Conservation (phyloP, 2,113 vertebrate genomes). For the Corythornis vintsioides region DNA sequence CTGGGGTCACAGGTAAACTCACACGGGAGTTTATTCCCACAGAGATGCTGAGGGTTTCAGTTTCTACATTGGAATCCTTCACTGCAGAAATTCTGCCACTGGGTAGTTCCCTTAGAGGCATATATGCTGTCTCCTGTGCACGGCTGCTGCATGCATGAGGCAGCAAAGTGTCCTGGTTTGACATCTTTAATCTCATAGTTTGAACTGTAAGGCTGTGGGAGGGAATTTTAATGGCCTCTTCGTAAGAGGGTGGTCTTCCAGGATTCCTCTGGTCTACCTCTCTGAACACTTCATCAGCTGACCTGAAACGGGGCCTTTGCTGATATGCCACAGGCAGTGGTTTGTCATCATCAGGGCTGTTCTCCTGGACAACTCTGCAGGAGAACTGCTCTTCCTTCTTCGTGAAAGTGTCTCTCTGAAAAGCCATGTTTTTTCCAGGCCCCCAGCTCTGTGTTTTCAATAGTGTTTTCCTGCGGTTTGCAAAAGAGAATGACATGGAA, state of each 20-base stretch:
- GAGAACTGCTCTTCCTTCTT: conserved; percentile 81
- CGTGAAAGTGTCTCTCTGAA: conserved; percentile 71
- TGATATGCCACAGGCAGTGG: not conserved
- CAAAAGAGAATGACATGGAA: conserved; percentile 82
- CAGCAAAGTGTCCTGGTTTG: conserved; percentile 59
- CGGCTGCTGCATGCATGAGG: not conserved
- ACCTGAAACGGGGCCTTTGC: conserved; percentile 71
- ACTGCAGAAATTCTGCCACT: not conserved
- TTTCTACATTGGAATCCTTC: not conserved
- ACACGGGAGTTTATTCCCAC: not conserved
- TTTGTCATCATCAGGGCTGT: conserved; percentile 54
- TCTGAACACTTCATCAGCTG: conserved; percentile 84
- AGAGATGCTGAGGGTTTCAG: not conserved
- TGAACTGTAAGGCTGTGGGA: conserved; percentile 80
- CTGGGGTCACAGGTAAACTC: conserved; percentile 25
- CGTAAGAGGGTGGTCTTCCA: conserved; percentile 85
- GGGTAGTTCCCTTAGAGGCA: not conserved
- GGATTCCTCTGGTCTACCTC: conserved; percentile 79
- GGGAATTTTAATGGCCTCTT: conserved; percentile 69
- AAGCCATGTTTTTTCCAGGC: conserved; percentile 26
- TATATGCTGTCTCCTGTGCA: not conserved
- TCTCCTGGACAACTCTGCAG: conserved; percentile 81
- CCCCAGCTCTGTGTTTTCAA: conserved; percentile 77
- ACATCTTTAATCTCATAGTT: conserved; percentile 69
- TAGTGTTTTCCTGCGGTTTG: conserved; percentile 71